Percentiles rank a stretch among this genome's conserved stretches.
phyloP scores from a whole-genome alignment of 2,797 vertebrate species.

The Xyrichtys novacula region DNA sequence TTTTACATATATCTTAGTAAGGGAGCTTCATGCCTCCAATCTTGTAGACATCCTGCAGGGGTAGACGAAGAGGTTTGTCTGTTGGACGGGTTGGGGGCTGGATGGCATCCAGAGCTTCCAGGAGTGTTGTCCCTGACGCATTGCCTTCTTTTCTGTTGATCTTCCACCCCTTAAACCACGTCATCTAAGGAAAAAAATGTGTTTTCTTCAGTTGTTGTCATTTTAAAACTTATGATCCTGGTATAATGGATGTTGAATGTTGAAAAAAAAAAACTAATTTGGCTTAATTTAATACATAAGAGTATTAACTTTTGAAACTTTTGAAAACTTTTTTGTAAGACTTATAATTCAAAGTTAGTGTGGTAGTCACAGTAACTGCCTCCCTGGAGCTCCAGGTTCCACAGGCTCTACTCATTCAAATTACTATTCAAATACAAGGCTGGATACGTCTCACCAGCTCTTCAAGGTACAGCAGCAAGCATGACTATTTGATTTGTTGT shows the following conservation, averaged over 20 bases:
- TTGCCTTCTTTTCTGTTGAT: slow-evolving; percentile 93
- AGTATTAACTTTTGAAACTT: not conserved
- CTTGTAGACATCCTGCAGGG: slow-evolving; percentile 98
- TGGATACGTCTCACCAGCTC: not conserved
- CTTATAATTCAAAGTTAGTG: not conserved
- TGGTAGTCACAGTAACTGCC: not conserved
- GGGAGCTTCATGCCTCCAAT: slow-evolving; percentile 88
- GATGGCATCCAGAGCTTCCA: slow-evolving; percentile 96
- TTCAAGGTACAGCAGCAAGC: not conserved
- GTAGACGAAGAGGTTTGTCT: slow-evolving; percentile 94
- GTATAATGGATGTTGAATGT: too few species aligned
- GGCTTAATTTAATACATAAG: not conserved
- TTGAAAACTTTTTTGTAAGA: not conserved
- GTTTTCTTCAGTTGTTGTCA: not conserved
- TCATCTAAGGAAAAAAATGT: slow-evolving; percentile 85
- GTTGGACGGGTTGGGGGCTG: slow-evolving; percentile 94
- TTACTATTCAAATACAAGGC: slow-evolving; percentile 40
- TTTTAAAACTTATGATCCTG: too few species aligned
- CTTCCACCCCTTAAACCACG: slow-evolving; percentile 98
- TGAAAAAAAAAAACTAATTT: not conserved
- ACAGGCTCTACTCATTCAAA: slow-evolving; percentile 16
- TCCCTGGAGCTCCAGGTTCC: not conserved
- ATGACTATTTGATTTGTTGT: not conserved
- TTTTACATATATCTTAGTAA: not conserved
- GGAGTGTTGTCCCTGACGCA: slow-evolving; percentile 91